Percentiles rank a stretch among this genome's conserved stretches.
Conservation (phyloP, 2,888 invertebrate genomes). For the Bhutanitis thaidina region DNA sequence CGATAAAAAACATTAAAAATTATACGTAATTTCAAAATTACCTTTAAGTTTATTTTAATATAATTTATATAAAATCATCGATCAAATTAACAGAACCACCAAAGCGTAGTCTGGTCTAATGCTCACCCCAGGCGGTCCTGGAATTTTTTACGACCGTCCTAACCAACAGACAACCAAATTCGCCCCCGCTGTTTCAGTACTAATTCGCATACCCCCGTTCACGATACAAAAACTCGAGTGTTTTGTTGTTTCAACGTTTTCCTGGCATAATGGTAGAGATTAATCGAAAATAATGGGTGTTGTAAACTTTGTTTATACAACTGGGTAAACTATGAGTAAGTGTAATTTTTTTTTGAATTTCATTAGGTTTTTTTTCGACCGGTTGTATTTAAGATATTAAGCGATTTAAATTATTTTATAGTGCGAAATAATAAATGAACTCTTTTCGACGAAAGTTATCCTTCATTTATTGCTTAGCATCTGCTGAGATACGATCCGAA, state of each 20-base stretch:
- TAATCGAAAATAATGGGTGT: constrained; percentile 13
- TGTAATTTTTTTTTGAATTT: constrained; percentile 2
- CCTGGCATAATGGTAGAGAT: constrained; percentile 12
- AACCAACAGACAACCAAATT: constrained; percentile 32
- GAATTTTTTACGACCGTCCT: constrained; percentile 38
- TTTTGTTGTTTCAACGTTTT: constrained; percentile 8
- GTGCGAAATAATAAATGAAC: too few species aligned
- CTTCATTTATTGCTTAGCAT: too few species aligned
- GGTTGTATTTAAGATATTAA: too few species aligned
- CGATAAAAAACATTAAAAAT: too few species aligned
- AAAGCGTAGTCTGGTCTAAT: constrained; percentile 8
- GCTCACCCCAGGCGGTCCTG: constrained; percentile 28
- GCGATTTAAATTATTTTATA: too few species aligned
- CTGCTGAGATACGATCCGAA: too few species aligned
- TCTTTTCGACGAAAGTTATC: too few species aligned
- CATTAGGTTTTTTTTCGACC: too few species aligned
- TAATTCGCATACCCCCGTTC: constrained; percentile 36
- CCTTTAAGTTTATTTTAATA: too few species aligned
- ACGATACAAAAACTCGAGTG: constrained; percentile 12
- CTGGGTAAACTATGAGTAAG: constrained; percentile 11
- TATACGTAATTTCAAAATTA: too few species aligned
- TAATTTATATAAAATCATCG: background rate
- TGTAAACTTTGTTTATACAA: constrained; percentile 7
- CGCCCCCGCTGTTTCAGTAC: constrained; percentile 42
- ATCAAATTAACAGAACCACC: constrained; percentile 5